Percentiles rank a stretch among this genome's conserved stretches.
Evolutionary conservation across 2,113 vertebrate species (phyloP).

Genomic region (Carettochelys insculpta): DNA sequence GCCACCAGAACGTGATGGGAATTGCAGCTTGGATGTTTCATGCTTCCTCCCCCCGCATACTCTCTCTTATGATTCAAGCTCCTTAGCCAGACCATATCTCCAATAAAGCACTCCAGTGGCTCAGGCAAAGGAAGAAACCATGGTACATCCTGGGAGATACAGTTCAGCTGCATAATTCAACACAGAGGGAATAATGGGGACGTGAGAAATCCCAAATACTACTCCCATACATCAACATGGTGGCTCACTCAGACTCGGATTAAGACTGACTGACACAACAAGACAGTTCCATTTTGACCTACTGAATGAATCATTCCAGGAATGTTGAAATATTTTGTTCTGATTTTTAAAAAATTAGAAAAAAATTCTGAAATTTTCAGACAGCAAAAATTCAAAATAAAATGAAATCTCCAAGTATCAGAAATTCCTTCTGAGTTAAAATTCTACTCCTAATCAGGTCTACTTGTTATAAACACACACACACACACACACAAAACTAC

Average conservation of each 20-base stretch:
- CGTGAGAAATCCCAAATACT: background rate
- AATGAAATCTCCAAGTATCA: background rate
- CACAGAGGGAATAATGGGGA: background rate
- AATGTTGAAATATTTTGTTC: background rate
- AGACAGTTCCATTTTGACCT: background rate
- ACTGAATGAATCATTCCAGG: background rate
- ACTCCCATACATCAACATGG: background rate
- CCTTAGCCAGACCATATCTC: background rate
- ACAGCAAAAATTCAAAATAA: background rate
- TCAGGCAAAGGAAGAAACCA: background rate
- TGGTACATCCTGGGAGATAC: background rate
- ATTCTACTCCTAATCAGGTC: background rate
- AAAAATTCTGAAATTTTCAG: too few relatives aligned
- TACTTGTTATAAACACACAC: background rate
- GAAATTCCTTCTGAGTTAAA: background rate
- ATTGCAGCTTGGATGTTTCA: background rate
- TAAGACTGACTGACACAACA: background rate
- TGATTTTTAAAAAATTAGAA: too few relatives aligned
- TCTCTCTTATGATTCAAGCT: background rate
- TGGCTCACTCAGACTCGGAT: background rate
- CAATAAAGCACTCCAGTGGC: background rate
- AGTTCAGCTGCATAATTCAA: background rate
- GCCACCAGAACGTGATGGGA: background rate
- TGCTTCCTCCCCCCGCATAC: too few relatives aligned
- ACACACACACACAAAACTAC: too few relatives aligned